Evolutionary conservation across 2,113 vertebrate species (phyloP).

Genomic region (Phocoena sinus): DNA sequence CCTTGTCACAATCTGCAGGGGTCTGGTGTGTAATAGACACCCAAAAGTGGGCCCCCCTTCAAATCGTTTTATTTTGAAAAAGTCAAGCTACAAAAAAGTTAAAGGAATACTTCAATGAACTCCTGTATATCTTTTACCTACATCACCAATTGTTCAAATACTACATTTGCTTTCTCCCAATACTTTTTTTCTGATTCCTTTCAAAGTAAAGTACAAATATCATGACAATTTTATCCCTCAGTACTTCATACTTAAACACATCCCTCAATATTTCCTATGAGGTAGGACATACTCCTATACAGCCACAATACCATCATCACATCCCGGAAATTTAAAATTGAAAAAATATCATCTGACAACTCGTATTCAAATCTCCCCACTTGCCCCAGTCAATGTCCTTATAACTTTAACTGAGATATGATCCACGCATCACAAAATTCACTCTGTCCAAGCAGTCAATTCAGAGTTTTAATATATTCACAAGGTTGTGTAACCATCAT

Average conservation of each 20-base stretch:
- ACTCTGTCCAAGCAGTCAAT: not conserved
- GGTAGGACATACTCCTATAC: not conserved
- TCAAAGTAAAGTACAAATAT: slow-evolving; percentile 30
- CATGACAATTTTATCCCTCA: slow-evolving; percentile 10
- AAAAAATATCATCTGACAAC: not conserved
- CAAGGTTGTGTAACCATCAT: not conserved
- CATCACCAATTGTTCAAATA: not conserved
- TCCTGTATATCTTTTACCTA: not conserved
- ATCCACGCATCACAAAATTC: not conserved
- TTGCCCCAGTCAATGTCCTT: not conserved
- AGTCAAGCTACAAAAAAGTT: not conserved
- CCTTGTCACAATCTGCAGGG: not conserved
- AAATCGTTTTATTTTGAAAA: slow-evolving; percentile 3
- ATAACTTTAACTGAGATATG: not conserved
- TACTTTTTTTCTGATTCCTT: not conserved
- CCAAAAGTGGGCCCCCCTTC: not conserved
- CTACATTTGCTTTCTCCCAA: not conserved
- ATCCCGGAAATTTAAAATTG: not conserved
- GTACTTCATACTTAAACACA: not conserved
- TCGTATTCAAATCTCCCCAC: not conserved
- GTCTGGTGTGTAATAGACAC: not conserved
- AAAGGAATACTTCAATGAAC: not conserved
- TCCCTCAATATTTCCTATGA: slow-evolving; percentile 6
- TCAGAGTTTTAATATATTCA: slow-evolving; percentile 18
- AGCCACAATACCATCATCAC: not conserved